These are phyloP conservation scores for Morphnarchus princeps DNA, from an alignment of 2,113 vertebrate species.

Conservation along the genomic window DNA sequence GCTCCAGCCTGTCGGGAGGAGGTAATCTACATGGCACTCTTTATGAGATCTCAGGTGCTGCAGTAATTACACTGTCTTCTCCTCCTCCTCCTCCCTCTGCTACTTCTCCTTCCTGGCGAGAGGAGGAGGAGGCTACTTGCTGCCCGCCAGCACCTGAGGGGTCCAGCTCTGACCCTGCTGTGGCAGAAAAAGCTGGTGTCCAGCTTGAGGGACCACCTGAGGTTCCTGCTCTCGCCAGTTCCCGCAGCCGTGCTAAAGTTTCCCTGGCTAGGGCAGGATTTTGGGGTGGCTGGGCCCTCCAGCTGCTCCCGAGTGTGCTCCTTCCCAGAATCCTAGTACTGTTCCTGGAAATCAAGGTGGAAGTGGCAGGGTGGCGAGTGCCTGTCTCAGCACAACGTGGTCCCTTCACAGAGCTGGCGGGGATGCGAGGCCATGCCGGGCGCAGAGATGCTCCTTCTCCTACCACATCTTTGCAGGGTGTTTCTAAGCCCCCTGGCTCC, in stretches of 20 bases:
- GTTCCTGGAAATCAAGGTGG: neutral
- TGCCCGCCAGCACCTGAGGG: fast-evolving
- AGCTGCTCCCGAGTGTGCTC: fast-evolving
- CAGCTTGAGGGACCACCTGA: fast-evolving
- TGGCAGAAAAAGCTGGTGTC: neutral
- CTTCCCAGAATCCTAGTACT: fast-evolving
- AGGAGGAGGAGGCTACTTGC: neutral
- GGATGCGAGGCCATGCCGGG: fast-evolving
- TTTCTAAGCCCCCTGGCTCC: neutral
- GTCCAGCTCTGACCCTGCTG: neutral
- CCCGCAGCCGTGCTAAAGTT: fast-evolving
- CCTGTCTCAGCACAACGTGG: neutral
- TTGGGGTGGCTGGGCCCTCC: neutral
- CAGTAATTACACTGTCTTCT: constrained; percentile 20
- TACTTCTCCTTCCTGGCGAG: neutral
- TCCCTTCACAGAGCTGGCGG: neutral
- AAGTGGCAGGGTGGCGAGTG: fast-evolving
- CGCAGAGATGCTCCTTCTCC: neutral
- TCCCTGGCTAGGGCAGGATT: neutral
- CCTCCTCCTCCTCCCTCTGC: neutral
- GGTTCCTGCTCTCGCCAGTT: neutral
- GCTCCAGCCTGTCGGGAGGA: constrained; percentile 46
- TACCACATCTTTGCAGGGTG: fast-evolving
- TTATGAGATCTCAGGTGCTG: constrained; percentile 56
- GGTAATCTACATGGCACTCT: constrained; percentile 54